Conservation (phyloP, 2,888 invertebrate genomes). For the Lasioglossum vierecki region DNA sequence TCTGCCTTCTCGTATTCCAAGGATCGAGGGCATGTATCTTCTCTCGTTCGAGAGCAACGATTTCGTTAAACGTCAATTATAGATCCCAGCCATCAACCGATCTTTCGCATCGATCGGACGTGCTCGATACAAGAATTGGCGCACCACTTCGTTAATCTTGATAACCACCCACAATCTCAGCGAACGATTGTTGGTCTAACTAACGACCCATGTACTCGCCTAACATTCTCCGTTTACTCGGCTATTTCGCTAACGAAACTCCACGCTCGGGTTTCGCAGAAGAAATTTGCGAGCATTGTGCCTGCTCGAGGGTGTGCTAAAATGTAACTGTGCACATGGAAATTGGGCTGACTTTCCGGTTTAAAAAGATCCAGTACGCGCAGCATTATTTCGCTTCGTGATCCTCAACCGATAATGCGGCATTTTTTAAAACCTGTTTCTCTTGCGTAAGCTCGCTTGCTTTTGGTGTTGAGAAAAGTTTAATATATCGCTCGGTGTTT, state of each 20-base stretch:
- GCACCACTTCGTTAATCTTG: conserved; percentile 8
- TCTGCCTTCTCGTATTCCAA: neutral
- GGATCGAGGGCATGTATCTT: neutral
- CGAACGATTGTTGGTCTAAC: conserved; percentile 1
- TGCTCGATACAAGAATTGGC: neutral
- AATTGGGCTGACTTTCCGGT: neutral
- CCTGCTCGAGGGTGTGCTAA: neutral
- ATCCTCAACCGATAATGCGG: neutral
- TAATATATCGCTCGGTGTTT: neutral
- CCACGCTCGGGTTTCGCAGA: too few relatives aligned
- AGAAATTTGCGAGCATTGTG: neutral
- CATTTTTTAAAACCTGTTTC: neutral
- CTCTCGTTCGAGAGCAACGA: neutral
- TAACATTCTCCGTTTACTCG: neutral
- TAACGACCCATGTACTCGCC: neutral
- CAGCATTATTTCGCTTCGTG: neutral
- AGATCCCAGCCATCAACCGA: neutral
- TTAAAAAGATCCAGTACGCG: neutral
- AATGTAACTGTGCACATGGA: neutral
- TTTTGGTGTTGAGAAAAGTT: neutral
- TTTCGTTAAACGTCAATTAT: neutral
- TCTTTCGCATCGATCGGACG: neutral
- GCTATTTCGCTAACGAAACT: neutral
- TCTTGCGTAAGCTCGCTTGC: neutral
- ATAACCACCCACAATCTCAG: neutral